Evolutionary conservation across 2,797 vertebrate species (phyloP), one percentile per base, ranked within the genome.

Genomic region (Microctenopoma lineatum): DNA sequence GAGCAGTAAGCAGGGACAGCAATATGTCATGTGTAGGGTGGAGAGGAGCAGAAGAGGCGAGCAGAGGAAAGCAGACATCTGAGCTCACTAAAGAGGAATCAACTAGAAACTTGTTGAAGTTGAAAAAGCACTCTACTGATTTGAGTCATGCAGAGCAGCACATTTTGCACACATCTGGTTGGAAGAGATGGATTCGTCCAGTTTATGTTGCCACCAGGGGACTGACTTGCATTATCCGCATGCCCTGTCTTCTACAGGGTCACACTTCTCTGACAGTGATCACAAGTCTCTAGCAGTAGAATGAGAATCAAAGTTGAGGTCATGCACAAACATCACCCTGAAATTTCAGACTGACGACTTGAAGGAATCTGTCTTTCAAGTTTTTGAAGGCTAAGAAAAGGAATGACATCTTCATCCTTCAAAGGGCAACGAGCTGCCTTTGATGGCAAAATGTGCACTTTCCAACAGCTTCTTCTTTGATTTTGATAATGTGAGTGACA

Each of bases 181-280:
- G 36, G 36, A 38, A 7, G 7, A 38, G 10, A 42, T 44, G 38
- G 27, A 27, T 62, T 34, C 18, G 39, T 39, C n/a, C 25, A 36
- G 52, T 67, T 71, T 53, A 34, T 26, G 29, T 52, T 71, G 68
- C 52, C 46, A 77, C 36, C 32, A 7, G 36, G 27, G 56, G 41
- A 34, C 25, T 16, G 59, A 46, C 32, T 21, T 26, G 32, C 25
- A 61, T 46, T 41, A 44, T 18, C 32, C 54, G 18, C 12, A 34
- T 34, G 5, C 32, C 36, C 18, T n/a, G 44, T 18, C 44, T 45
- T 46, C 46, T 18, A 39, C 21, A 58, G 45, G 41, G 12, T 51
- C 21, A 56, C 29, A 32, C 46, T 42, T 46, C 50, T 46, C 14
- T 26, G 38, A 16, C 41, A 16, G 27, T 51, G 41, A 29, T 29